A percentile compares a stretch with the other conserved stretches of the same genome.
Conservation (phyloP, 2,797 vertebrate genomes). For the Arctocebus calabarensis region DNA sequence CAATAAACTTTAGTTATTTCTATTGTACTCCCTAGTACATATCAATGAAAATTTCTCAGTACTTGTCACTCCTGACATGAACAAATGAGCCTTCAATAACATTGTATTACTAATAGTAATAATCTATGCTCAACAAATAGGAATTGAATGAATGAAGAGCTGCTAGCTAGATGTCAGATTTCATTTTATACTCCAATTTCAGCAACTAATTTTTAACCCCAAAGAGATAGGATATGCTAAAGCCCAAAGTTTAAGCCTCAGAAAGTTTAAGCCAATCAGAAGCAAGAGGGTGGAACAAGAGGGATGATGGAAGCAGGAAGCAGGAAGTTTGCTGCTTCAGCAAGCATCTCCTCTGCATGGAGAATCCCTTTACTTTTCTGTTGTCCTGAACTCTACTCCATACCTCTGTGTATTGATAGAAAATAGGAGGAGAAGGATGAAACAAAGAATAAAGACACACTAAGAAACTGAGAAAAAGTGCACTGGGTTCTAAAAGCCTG, state of each 20-base stretch:
- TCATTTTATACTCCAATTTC: background rate
- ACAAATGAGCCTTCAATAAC: background rate
- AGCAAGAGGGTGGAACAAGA: accelerated
- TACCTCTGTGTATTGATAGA: background rate
- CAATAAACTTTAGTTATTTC: background rate
- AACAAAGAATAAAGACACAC: background rate
- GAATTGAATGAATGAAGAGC: background rate
- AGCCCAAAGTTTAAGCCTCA: background rate
- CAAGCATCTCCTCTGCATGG: too few relatives aligned
- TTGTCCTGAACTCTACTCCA: background rate
- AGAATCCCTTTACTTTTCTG: background rate
- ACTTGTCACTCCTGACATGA: background rate
- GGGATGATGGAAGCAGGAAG: accelerated
- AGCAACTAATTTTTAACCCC: background rate
- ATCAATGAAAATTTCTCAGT: background rate
- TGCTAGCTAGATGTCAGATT: background rate
- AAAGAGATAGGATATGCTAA: background rate
- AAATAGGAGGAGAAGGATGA: background rate
- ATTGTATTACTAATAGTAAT: background rate
- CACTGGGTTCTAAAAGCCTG: background rate
- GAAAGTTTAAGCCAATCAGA: background rate
- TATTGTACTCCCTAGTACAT: background rate
- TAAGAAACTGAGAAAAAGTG: background rate
- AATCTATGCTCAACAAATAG: background rate
- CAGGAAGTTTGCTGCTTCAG: background rate